phyloP scores from a whole-genome alignment of 2,888 invertebrate genomes.

The Alcis repandata region DNA sequence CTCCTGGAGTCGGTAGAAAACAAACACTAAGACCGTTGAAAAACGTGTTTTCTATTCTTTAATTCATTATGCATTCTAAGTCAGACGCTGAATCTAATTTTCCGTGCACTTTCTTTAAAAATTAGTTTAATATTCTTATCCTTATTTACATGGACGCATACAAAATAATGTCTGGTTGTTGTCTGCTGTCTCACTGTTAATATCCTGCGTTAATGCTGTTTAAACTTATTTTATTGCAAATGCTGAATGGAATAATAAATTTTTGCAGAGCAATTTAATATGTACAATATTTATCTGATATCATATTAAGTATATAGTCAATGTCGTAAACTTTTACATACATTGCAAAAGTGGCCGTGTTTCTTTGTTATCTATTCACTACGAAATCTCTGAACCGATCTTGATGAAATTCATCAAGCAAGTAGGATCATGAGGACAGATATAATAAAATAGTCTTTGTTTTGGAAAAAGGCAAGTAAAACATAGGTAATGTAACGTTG shows the following conservation, averaged over 20 bases:
- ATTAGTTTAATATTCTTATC: slow-evolving; percentile 18
- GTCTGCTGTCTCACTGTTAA: background rate
- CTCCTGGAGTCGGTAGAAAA: too few relatives aligned
- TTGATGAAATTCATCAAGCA: too few relatives aligned
- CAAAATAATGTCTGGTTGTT: slow-evolving; percentile 6
- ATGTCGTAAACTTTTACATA: background rate
- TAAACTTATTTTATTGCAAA: slow-evolving; percentile 6
- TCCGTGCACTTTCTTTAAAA: slow-evolving; percentile 6
- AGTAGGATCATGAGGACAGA: too few relatives aligned
- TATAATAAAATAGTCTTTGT: too few relatives aligned
- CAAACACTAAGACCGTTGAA: background rate
- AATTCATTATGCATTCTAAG: background rate
- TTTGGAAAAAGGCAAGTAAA: too few relatives aligned
- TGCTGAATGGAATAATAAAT: slow-evolving; percentile 5
- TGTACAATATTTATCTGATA: background rate
- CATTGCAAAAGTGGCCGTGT: too few relatives aligned
- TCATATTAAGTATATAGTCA: background rate
- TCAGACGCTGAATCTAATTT: background rate
- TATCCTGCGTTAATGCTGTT: slow-evolving; percentile 1
- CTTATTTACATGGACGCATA: slow-evolving; percentile 12
- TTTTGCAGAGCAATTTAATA: background rate
- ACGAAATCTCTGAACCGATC: too few relatives aligned
- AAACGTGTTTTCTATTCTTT: background rate
- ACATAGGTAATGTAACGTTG: too few relatives aligned
- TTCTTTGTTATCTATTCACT: too few relatives aligned